Conservation (phyloP, 2,888 invertebrate species). For the Prenolepis imparis region DNA sequence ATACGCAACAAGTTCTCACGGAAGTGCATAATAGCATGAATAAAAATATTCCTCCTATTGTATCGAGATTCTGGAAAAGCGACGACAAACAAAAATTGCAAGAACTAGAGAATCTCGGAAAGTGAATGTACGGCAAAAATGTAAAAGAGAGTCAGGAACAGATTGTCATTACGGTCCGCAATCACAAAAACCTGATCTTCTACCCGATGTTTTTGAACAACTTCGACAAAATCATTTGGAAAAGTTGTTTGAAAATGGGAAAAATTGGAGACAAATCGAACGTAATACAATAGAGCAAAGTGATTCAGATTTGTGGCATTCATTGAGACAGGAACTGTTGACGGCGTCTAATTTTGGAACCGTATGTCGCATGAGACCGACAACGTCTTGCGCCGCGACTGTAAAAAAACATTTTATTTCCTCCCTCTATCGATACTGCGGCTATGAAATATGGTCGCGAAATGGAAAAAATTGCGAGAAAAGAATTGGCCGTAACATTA, state of each 20-base stretch:
- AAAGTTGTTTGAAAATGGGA: background rate
- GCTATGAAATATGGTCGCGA: background rate
- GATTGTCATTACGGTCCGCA: background rate
- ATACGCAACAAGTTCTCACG: background rate
- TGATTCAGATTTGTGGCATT: background rate
- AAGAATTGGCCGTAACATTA: background rate
- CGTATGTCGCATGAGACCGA: background rate
- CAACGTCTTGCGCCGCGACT: background rate
- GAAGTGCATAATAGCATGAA: background rate
- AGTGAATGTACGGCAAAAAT: background rate
- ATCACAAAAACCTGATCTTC: background rate
- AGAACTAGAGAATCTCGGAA: background rate
- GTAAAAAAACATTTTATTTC: background rate
- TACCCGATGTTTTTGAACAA: background rate
- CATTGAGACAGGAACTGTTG: background rate
- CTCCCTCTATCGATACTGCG: background rate
- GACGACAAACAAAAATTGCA: background rate
- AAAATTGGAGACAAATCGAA: background rate
- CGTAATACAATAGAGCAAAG: background rate
- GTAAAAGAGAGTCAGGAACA: background rate
- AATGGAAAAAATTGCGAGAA: background rate
- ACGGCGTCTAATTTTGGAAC: background rate
- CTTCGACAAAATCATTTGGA: background rate
- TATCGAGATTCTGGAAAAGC: too few species aligned
- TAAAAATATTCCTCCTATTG: background rate